Percentiles rank a stretch among this genome's conserved stretches.
Evolutionary conservation across 2,888 invertebrate species (phyloP).

Genomic region (Pachydiplax longipennis): DNA sequence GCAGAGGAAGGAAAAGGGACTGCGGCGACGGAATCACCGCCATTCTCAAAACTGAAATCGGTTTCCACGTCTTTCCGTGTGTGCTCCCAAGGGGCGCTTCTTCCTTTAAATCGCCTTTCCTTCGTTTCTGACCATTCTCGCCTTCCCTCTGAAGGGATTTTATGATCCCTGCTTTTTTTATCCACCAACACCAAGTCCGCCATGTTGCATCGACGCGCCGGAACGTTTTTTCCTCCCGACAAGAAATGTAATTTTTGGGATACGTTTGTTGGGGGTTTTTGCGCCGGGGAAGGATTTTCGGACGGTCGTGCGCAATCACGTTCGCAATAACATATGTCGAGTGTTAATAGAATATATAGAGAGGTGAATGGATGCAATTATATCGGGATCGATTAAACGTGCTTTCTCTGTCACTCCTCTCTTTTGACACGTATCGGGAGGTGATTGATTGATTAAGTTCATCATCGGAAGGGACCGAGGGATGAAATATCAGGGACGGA

Average conservation of each 20-base stretch:
- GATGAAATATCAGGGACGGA: no score
- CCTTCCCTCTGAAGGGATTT: neutral
- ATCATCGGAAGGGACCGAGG: no score
- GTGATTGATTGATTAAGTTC: no score
- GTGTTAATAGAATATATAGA: no score
- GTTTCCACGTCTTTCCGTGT: neutral
- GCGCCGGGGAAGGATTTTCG: no score
- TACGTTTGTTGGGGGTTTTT: no score
- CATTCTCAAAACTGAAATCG: conserved; percentile 12
- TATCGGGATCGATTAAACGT: no score
- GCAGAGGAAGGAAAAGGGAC: conserved; percentile 8
- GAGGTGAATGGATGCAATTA: no score
- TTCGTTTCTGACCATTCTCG: neutral
- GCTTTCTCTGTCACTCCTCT: no score
- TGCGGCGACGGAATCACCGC: conserved; percentile 16
- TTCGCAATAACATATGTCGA: no score
- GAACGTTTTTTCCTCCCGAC: neutral
- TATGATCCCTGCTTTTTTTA: neutral
- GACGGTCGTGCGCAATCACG: no score
- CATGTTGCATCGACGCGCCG: neutral
- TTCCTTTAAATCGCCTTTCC: neutral
- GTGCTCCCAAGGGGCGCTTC: neutral
- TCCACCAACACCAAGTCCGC: neutral
- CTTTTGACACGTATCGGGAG: no score
- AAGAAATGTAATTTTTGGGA: neutral